Conservation (phyloP, 2,797 vertebrate genomes). For the Anguilla megastoma region DNA sequence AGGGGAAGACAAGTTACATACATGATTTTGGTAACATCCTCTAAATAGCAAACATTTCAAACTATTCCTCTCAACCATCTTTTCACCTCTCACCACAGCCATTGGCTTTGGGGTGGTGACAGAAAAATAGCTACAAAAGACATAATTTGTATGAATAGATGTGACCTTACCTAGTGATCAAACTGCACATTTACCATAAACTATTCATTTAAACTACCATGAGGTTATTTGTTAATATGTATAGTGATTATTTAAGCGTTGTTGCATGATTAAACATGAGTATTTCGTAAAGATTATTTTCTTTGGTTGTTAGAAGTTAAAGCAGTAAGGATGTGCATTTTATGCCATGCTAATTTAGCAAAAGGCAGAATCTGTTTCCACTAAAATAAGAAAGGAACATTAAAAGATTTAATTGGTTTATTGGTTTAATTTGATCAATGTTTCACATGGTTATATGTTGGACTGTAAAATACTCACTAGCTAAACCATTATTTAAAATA, state of each 20-base stretch:
- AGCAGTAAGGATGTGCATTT: neutral
- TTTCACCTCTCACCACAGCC: neutral
- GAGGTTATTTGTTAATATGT: neutral
- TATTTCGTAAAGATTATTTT: neutral
- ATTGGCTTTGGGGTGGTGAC: neutral
- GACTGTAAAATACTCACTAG: neutral
- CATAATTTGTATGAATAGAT: neutral
- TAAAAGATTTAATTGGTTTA: neutral
- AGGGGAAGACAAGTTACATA: neutral
- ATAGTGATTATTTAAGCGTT: neutral
- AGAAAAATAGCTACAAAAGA: neutral
- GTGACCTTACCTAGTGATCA: neutral
- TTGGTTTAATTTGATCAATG: neutral
- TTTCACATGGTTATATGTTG: neutral
- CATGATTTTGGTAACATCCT: neutral
- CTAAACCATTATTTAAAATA: neutral
- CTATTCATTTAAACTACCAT: neutral
- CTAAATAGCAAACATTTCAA: neutral
- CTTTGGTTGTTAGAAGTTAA: neutral
- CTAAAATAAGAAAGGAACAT: neutral
- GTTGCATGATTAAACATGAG: neutral
- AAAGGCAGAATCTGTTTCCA: neutral
- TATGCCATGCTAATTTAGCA: neutral
- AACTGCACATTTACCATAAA: no score
- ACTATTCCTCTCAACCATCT: neutral